Conservation (phyloP, 2,797 vertebrate species). For the Urosaurus nigricauda region DNA sequence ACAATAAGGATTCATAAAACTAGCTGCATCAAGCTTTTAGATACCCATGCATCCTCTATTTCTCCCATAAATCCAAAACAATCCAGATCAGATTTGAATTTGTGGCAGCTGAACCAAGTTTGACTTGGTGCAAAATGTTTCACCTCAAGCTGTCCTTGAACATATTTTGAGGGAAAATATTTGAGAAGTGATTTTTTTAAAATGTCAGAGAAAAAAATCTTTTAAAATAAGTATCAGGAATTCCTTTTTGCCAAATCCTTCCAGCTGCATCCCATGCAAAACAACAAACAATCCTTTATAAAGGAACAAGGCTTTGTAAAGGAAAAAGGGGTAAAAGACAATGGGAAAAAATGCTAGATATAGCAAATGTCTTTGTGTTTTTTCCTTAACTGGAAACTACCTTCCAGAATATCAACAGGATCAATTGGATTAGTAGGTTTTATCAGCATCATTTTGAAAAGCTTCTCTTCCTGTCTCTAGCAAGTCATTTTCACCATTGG, state of each 20-base stretch:
- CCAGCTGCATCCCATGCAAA: not conserved
- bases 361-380: not conserved
- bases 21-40: not conserved
- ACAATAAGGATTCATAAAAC: not conserved
- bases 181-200: not conserved
- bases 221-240: not conserved
- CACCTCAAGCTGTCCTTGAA: not conserved
- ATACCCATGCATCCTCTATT: not conserved
- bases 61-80: conserved; percentile 12
- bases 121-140: not conserved
- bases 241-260: not conserved
- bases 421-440: not conserved
- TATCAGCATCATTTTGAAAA: not conserved
- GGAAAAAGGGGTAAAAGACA: not conserved
- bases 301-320: not conserved
- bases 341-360: not conserved
- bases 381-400: not conserved
- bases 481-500: not conserved
- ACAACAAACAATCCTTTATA: too few relatives aligned
- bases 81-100: not conserved
- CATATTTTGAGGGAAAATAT: not conserved
- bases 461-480: not conserved
- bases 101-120: not conserved
- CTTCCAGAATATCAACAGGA: not conserved
- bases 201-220: not conserved